phyloP scores from a whole-genome alignment of 2,113 vertebrate genomes.

The Paradisaea rubra region DNA sequence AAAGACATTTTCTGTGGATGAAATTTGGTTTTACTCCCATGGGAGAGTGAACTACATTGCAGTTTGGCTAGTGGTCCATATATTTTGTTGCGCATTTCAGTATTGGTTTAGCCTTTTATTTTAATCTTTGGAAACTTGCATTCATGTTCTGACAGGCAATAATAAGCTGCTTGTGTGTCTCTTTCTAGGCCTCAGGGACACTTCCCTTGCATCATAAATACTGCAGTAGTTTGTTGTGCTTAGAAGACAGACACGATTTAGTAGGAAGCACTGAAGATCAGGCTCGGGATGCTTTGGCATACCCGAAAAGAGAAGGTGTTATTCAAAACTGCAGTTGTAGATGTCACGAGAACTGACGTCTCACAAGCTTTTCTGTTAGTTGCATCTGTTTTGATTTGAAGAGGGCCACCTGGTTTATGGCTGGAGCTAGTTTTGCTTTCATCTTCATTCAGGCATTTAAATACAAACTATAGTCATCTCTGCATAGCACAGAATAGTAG shows the following conservation, averaged over 20 bases:
- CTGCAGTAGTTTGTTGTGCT: background rate
- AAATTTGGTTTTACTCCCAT: background rate
- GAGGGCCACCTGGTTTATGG: slow-evolving; percentile 5
- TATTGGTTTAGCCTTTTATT: background rate
- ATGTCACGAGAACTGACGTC: background rate
- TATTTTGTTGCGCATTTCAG: background rate
- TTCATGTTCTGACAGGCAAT: background rate
- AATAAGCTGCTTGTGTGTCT: background rate
- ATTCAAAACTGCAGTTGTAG: background rate
- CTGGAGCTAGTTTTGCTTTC: slow-evolving; percentile 35
- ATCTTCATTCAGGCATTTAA: background rate
- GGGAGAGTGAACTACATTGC: background rate
- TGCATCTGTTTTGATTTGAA: slow-evolving; percentile 34
- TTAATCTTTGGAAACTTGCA: background rate
- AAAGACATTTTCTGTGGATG: background rate
- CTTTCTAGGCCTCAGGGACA: background rate
- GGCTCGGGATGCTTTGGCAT: background rate
- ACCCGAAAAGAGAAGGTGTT: background rate
- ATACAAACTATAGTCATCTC: background rate
- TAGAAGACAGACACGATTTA: background rate
- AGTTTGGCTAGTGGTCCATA: background rate
- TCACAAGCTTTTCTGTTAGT: slow-evolving; percentile 12
- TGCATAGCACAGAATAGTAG: background rate
- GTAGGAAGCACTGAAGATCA: background rate
- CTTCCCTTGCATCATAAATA: background rate